Base-by-base conservation (phyloP, 2,888 invertebrate species). In the Cheilosia scutellata region DNA sequence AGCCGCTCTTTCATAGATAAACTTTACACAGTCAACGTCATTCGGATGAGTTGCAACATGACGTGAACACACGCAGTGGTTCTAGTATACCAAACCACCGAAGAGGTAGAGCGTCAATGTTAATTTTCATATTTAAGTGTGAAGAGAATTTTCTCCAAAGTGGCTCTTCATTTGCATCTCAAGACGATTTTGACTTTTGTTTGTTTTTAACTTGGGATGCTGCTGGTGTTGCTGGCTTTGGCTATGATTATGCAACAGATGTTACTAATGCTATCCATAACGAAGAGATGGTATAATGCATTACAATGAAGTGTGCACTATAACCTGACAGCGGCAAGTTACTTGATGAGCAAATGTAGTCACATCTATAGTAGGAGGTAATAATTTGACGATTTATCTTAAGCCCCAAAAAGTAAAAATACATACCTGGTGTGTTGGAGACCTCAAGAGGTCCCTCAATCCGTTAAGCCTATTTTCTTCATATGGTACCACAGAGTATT, bases 51-150 rank as follows among this genome's bases (percentile, higher is more conserved):
- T 62, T 74, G 74, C 51, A 66, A 40, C 13, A 27, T 51, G 51
- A 16, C 13, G 47, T 76, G 63, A 70, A 82, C 70, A 71, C 57
- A 65, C 75, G 57, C 57, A n/a, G 75, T 44, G 31, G 25, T 42
- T 4, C 4, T 44, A 7, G 6, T 37, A 37, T 11, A 9, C 37
- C 11, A 7, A 27, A 29, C 27, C 16, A 42, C 57, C 63, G 57
- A 58, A 58, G 66, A 65, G 79, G 74, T 70, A 25, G 27, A 27
- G 27, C 51, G 27, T 25, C 65, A 20, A 70, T 13, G 83, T 65
- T 84, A 84, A 84, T 84, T 84, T 84, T 75, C 79, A 70, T 84
- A 84, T 84, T 79, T 79, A 79, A 84, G 83, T 84, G 83, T 58
- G 75, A 76, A 80, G 55, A 68, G 66, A 74, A 55, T 74, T 62